These are phyloP conservation scores for Tokudaia muenninki DNA, from an alignment of 2,797 vertebrate genomes.

Conservation along the genomic window DNA sequence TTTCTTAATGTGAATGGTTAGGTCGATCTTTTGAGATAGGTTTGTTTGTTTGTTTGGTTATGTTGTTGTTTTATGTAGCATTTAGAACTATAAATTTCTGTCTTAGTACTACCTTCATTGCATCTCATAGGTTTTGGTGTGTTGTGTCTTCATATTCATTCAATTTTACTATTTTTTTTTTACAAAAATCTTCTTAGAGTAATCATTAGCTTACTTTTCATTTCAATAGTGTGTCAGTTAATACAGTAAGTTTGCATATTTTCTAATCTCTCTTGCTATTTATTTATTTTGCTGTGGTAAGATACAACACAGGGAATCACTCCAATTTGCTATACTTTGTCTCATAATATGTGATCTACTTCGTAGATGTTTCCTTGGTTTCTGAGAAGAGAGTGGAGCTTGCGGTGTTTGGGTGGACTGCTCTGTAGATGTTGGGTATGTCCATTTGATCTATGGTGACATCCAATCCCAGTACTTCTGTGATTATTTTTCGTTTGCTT, in stretches of 20 bases:
- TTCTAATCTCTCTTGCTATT: neutral
- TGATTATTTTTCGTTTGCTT: neutral
- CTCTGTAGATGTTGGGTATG: neutral
- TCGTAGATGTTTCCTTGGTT: neutral
- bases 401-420: neutral
- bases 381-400: neutral
- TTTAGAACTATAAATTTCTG: neutral
- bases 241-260: neutral
- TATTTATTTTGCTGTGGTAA: neutral
- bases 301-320: neutral
- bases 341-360: neutral
- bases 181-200: neutral
- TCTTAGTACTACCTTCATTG: neutral
- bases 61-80: neutral
- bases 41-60: neutral
- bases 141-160: neutral
- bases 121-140: neutral
- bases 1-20: neutral
- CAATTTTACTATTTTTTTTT: neutral
- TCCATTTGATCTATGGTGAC: neutral
- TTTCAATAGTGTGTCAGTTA: neutral
- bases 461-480: neutral
- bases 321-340: neutral
- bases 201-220: neutral
- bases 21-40: neutral